Conservation (phyloP, 1,140 invertebrate genomes). For the Pseudomyrmex cubaensis region DNA sequence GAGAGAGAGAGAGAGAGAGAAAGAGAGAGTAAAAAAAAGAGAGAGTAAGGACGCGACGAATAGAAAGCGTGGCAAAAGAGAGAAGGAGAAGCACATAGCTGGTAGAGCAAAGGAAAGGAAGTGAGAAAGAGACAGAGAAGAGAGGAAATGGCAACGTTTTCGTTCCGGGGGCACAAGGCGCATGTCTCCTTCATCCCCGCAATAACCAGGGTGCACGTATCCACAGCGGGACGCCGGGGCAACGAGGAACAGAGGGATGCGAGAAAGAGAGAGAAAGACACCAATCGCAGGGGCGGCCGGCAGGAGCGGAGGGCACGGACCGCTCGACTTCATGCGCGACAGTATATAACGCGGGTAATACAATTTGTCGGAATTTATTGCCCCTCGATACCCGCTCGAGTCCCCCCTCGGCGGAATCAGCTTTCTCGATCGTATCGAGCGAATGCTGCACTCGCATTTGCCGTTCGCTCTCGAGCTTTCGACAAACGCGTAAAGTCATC, state of each 20-base stretch:
- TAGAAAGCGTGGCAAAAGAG: not conserved
- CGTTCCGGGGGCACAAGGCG: slow-evolving; percentile 46
- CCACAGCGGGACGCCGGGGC: slow-evolving; percentile 51
- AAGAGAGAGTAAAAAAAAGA: not conserved
- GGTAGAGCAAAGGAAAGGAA: not conserved
- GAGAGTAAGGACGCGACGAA: too few relatives aligned
- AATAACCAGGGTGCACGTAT: slow-evolving; percentile 63
- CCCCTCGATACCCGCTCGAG: slow-evolving; percentile 68
- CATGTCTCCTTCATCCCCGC: slow-evolving; percentile 59
- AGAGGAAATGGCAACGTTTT: slow-evolving; percentile 66
- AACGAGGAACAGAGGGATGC: not conserved
- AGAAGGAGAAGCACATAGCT: not conserved
- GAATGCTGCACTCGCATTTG: slow-evolving; percentile 51
- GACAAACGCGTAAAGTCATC: slow-evolving; percentile 59
- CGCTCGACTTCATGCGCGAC: slow-evolving; percentile 77
- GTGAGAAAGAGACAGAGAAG: not conserved
- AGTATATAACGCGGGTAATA: slow-evolving; percentile 79
- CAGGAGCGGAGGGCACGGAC: slow-evolving; percentile 61
- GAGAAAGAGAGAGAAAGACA: not conserved
- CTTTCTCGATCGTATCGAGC: slow-evolving; percentile 69
- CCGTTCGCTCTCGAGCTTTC: slow-evolving; percentile 64
- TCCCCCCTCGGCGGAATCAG: slow-evolving; percentile 70
- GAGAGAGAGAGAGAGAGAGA: not conserved
- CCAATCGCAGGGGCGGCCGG: slow-evolving; percentile 16
- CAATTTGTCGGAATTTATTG: slow-evolving; percentile 80